A percentile compares a stretch with the other conserved stretches of the same genome.
Conservation (phyloP, 1,140 invertebrate genomes). For the Drosophila rufa region DNA sequence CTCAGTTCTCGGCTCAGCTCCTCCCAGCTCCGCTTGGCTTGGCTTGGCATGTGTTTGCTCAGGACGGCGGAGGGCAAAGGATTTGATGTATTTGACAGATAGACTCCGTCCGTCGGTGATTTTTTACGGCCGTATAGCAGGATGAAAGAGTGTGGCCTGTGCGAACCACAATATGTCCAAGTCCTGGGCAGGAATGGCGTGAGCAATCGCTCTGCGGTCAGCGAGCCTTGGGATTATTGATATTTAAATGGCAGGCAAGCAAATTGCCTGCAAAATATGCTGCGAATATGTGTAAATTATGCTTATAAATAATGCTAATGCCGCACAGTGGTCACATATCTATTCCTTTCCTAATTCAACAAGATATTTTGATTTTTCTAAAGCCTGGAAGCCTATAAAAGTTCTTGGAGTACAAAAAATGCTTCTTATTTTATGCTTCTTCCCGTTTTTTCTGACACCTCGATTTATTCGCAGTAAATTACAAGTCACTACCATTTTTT, state of each 20-base stretch:
- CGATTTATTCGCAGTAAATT: background rate
- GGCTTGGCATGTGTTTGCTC: conserved; percentile 39
- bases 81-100: conserved; percentile 80
- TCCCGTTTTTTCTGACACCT: no score
- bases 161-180: conserved; percentile 73
- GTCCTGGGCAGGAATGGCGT: conserved; percentile 54
- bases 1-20: conserved; percentile 38
- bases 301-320: conserved; percentile 53
- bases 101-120: conserved; percentile 57
- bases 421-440: background rate
- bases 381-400: background rate
- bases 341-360: no score
- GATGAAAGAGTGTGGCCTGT: conserved; percentile 25
- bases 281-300: conserved; percentile 34
- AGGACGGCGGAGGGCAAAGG: conserved; percentile 26
- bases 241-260: conserved; percentile 47
- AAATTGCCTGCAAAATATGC: conserved; percentile 38
- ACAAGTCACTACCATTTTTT: background rate
- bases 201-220: conserved; percentile 43
- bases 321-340: background rate
- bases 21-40: conserved; percentile 35
- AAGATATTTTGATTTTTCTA: background rate
- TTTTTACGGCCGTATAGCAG: conserved; percentile 55
- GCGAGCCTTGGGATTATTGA: conserved; percentile 38
- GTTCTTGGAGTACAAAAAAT: background rate